These are phyloP conservation scores for Sciurus carolinensis DNA, from an alignment of 2,797 vertebrate genomes.

Conservation along the genomic window DNA sequence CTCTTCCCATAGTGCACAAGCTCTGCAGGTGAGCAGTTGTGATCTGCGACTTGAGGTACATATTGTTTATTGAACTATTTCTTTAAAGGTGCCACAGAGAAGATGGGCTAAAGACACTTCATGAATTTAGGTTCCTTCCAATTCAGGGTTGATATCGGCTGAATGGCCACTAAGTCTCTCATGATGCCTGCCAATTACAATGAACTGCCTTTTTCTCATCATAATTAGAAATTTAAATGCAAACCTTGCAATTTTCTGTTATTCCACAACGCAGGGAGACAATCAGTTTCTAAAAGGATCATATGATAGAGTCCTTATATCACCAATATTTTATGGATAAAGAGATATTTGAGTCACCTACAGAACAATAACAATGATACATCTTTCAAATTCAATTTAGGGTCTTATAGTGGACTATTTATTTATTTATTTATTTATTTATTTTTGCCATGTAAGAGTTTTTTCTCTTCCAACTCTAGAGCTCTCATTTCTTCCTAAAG, in stretches of 20 bases:
- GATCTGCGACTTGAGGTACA: neutral
- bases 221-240: slow-evolving; percentile 15
- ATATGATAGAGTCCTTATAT: neutral
- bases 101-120: neutral
- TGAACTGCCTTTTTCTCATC: neutral
- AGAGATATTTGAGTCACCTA: neutral
- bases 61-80: neutral
- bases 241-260: neutral
- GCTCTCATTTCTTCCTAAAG: slow-evolving; percentile 24
- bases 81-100: neutral
- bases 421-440: neutral
- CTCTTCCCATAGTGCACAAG: neutral
- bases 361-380: neutral
- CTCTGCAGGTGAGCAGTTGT: neutral
- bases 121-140: neutral
- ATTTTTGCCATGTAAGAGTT: neutral
- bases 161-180: neutral
- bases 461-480: neutral
- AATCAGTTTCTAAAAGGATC: neutral
- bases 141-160: neutral
- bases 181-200: neutral
- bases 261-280: neutral
- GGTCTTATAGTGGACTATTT: neutral
- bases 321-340: slow-evolving; percentile 47
- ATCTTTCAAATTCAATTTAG: slow-evolving; percentile 27